phyloP scores from a whole-genome alignment of 2,888 invertebrate genomes.

The Acleris holmiana region DNA sequence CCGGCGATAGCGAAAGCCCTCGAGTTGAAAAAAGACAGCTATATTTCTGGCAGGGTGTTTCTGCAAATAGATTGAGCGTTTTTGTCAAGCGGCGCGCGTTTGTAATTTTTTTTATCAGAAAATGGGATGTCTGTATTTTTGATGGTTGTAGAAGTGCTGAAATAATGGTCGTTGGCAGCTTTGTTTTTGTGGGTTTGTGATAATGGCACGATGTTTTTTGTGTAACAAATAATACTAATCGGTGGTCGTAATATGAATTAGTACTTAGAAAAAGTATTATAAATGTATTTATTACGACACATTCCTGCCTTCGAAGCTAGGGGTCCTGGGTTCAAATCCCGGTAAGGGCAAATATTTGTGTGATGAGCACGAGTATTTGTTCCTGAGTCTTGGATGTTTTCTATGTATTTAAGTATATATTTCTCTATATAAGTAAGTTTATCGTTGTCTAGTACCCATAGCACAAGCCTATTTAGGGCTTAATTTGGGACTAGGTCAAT shows the following conservation, averaged over 20 bases:
- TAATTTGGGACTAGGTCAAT: no score
- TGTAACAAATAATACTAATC: background rate
- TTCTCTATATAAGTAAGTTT: no score
- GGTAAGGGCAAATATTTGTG: no score
- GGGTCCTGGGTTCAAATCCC: no score
- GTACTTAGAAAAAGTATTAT: no score
- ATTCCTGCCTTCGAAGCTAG: no score
- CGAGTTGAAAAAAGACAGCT: constrained; percentile 20
- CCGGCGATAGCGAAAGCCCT: background rate
- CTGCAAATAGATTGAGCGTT: constrained; percentile 30
- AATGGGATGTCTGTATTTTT: constrained; percentile 35
- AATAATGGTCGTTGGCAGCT: constrained; percentile 5
- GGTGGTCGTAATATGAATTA: background rate
- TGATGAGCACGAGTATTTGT: no score
- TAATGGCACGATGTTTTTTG: background rate
- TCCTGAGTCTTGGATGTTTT: no score
- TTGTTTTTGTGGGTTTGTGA: constrained; percentile 1
- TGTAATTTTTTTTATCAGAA: constrained; percentile 36
- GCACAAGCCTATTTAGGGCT: no score
- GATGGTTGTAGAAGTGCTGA: constrained; percentile 20
- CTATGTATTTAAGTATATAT: no score
- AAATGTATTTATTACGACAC: no score
- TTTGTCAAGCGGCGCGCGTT: constrained; percentile 29
- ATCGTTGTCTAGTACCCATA: no score
- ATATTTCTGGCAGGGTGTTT: constrained; percentile 35